Evolutionary conservation across 1,140 invertebrate species (phyloP).

Genomic region (Lepidurus apus): DNA sequence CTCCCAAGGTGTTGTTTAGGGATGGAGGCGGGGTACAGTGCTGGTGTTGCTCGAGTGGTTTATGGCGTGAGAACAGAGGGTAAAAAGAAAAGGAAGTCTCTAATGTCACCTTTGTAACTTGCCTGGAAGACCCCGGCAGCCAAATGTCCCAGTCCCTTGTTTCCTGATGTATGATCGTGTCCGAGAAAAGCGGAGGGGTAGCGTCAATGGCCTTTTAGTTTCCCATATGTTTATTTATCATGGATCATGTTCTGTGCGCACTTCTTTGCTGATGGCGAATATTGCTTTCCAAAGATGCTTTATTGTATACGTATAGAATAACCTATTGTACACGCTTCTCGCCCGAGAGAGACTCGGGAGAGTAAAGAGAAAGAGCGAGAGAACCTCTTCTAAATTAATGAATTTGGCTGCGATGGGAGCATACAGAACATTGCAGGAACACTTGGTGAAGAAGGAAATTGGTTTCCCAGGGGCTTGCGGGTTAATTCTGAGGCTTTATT

Average conservation of each 20-base stretch:
- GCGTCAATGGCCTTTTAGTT: conserved; percentile 9
- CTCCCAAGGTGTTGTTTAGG: neutral
- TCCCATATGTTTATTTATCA: conserved; percentile 16
- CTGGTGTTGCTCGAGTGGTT: conserved; percentile 14
- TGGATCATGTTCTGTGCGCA: neutral
- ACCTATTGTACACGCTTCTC: neutral
- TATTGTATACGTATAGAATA: neutral
- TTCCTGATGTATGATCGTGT: conserved; percentile 7
- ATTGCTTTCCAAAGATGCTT: neutral
- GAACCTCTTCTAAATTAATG: neutral
- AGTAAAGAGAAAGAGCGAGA: neutral
- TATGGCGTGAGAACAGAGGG: neutral
- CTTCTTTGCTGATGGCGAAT: neutral
- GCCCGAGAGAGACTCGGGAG: neutral
- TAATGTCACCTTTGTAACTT: conserved; percentile 19
- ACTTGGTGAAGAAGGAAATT: conserved; percentile 22
- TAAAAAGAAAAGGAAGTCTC: neutral
- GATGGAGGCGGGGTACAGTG: conserved; percentile 1
- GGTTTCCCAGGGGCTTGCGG: conserved; percentile 20
- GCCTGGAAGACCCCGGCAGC: neutral
- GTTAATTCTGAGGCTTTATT: neutral
- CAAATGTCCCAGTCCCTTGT: neutral
- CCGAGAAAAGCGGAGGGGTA: neutral
- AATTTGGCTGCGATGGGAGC: conserved; percentile 4
- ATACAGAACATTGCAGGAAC: conserved; percentile 13